These are phyloP conservation scores for Zaprionus ornatus DNA, from an alignment of 1,140 invertebrate genomes.

Conservation along the genomic window DNA sequence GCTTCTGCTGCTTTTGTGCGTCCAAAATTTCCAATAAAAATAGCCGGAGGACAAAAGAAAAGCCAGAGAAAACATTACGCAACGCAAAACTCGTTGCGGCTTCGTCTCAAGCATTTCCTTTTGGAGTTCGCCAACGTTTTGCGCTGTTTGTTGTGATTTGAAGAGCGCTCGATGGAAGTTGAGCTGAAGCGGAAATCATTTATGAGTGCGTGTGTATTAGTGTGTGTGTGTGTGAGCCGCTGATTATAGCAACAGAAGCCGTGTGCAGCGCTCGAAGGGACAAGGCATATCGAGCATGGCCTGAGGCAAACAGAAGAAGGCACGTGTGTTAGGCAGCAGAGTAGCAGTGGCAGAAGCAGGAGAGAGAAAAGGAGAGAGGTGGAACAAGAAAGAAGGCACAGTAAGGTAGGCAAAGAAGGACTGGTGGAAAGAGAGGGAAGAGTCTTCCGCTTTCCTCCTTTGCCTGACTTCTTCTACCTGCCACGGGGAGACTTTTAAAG, in stretches of 20 bases:
- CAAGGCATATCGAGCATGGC: constrained; percentile 2
- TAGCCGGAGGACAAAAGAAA: constrained; percentile 36
- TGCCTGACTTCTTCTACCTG: no score
- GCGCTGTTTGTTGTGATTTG: constrained; percentile 66
- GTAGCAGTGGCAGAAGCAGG: no score
- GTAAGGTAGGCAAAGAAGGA: not conserved
- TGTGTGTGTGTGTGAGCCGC: constrained; percentile 19
- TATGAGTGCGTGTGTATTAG: constrained; percentile 15
- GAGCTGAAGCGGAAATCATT: constrained; percentile 52
- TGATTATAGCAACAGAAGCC: constrained; percentile 38
- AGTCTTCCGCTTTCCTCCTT: no score
- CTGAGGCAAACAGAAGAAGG: constrained; percentile 5
- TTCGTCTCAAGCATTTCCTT: constrained; percentile 14
- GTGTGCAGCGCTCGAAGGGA: constrained; percentile 19
- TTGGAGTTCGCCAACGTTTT: constrained; percentile 6
- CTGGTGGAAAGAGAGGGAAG: no score
- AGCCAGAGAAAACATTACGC: not conserved
- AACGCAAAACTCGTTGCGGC: constrained; percentile 2
- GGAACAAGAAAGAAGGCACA: not conserved
- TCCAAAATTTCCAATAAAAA: constrained; percentile 64
- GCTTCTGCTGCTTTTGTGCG: constrained; percentile 7
- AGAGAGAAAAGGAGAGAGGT: not conserved
- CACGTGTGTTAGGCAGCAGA: constrained; percentile 12
- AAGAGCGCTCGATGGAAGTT: constrained; percentile 28
- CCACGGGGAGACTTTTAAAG: constrained; percentile 45